Conservation (phyloP, 1,140 invertebrate genomes). For the Drosophila ficusphila region DNA sequence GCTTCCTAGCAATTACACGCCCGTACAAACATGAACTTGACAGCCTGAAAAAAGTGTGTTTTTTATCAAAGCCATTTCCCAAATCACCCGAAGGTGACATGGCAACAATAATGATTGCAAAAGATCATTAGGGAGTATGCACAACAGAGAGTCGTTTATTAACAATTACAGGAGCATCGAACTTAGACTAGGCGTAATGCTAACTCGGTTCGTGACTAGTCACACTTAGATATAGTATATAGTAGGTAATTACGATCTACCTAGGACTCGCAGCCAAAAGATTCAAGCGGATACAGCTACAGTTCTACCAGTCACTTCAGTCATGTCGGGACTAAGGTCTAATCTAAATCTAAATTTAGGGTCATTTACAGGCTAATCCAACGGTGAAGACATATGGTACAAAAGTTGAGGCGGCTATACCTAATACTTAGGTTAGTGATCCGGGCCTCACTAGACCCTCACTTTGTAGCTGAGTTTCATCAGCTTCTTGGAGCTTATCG, state of each 20-base stretch:
- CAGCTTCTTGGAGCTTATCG: slow-evolving; percentile 83
- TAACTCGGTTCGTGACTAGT: slow-evolving; percentile 42
- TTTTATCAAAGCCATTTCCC: slow-evolving; percentile 12
- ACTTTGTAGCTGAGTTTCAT: slow-evolving; percentile 83
- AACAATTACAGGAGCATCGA: slow-evolving; percentile 37
- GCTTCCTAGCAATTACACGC: slow-evolving; percentile 36
- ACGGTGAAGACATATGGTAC: slow-evolving; percentile 60
- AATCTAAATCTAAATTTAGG: slow-evolving; percentile 16
- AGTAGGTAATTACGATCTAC: slow-evolving; percentile 16
- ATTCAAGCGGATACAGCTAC: slow-evolving; percentile 14
- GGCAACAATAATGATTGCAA: slow-evolving; percentile 12
- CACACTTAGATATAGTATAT: too few relatives aligned
- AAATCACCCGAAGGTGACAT: slow-evolving; percentile 25
- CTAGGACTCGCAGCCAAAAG: slow-evolving; percentile 26
- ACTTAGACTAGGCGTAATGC: slow-evolving; percentile 29
- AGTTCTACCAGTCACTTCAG: slow-evolving; percentile 44
- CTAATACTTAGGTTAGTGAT: slow-evolving; percentile 45
- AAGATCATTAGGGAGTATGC: slow-evolving; percentile 18
- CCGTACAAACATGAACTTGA: slow-evolving; percentile 16
- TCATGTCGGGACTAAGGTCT: slow-evolving; percentile 30
- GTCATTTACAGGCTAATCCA: slow-evolving; percentile 16
- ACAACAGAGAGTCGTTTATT: slow-evolving; percentile 38
- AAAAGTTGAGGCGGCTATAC: slow-evolving; percentile 35
- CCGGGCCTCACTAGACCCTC: slow-evolving; percentile 46
- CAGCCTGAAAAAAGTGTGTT: background rate